A percentile compares a stretch with the other conserved stretches of the same genome.
These are phyloP conservation scores for Eclectus roratus DNA, from an alignment of 2,113 vertebrate species.

Conservation along the genomic window DNA sequence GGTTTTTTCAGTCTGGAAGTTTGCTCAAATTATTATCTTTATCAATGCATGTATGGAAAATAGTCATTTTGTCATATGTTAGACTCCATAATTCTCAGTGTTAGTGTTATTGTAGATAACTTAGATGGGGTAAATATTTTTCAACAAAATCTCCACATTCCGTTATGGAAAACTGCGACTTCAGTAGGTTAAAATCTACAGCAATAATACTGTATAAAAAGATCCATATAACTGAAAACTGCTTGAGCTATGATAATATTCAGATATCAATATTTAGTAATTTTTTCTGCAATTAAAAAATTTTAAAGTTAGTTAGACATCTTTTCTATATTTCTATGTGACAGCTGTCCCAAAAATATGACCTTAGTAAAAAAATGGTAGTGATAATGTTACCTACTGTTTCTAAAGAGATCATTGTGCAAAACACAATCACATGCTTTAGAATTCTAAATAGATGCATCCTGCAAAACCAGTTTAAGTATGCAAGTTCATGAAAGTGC, in stretches of 20 bases:
- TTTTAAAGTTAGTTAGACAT: background rate
- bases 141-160: background rate
- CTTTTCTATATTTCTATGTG: background rate
- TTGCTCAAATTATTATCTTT: background rate
- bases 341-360: background rate
- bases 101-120: background rate
- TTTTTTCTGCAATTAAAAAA: background rate
- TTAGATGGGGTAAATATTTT: background rate
- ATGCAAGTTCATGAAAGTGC: background rate
- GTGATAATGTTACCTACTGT: background rate
- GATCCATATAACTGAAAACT: background rate
- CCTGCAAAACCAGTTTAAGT: background rate
- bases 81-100: background rate
- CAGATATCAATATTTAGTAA: background rate
- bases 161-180: background rate
- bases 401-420: background rate
- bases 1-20: background rate
- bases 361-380: background rate
- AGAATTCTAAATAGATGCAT: background rate
- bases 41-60: background rate
- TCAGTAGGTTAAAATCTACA: background rate
- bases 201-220: background rate
- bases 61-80: background rate
- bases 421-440: background rate
- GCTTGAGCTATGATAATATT: background rate